Evolutionary conservation across 2,888 invertebrate species (phyloP).

Genomic region (Dynastes hyllus): DNA sequence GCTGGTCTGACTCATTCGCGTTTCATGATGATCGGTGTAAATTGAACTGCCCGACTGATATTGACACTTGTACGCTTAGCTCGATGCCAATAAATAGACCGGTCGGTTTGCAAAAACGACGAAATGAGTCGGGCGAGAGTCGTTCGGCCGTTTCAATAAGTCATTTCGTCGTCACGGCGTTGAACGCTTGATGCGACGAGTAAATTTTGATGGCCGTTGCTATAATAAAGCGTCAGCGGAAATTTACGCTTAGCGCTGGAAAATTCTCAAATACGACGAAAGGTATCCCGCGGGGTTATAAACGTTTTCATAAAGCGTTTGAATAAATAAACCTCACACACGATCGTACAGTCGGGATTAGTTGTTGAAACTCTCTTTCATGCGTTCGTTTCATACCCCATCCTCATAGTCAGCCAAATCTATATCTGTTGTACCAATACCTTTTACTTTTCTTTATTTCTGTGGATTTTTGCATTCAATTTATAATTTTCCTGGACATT

Average conservation of each 20-base stretch:
- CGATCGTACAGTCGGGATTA: background rate
- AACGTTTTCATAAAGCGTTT: slow-evolving; percentile 23
- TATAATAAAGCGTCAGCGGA: slow-evolving; percentile 30
- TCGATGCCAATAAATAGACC: slow-evolving; percentile 21
- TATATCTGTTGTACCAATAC: background rate
- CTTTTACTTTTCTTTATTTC: background rate
- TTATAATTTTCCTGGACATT: background rate
- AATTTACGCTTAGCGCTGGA: slow-evolving; percentile 5
- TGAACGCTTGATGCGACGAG: background rate
- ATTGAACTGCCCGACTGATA: slow-evolving; percentile 28
- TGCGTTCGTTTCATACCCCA: background rate
- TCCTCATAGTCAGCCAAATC: background rate
- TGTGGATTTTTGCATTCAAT: background rate
- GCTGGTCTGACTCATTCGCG: background rate
- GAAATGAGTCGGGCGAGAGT: background rate
- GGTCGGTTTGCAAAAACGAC: slow-evolving; percentile 1
- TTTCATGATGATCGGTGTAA: slow-evolving; percentile 12
- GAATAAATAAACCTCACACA: slow-evolving; percentile 4
- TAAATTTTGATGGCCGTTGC: slow-evolving; percentile 25
- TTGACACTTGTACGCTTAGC: slow-evolving; percentile 20
- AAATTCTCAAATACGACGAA: background rate
- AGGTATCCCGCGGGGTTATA: slow-evolving; percentile 1
- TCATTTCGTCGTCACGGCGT: slow-evolving; percentile 19
- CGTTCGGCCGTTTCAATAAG: slow-evolving; percentile 16
- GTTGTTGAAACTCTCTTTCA: background rate